Conservation (phyloP, 2,888 invertebrate species). For the Odontocerum albicorne region DNA sequence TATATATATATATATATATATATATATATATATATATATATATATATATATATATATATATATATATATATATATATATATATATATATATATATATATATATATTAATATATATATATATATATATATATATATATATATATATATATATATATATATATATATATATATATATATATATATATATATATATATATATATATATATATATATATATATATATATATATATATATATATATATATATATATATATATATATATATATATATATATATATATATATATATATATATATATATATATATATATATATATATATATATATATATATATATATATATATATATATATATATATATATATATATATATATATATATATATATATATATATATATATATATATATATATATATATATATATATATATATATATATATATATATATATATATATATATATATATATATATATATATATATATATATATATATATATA, state of each 20-base stretch:
- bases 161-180: neutral
- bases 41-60: neutral
- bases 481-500: neutral
- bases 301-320: neutral
- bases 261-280: neutral
- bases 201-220: neutral
- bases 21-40: neutral
- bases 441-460: neutral
- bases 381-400: neutral
- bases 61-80: neutral
- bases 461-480: neutral
- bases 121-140: neutral
- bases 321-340: neutral
- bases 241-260: neutral
- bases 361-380: neutral
- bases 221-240: neutral
- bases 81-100: neutral
- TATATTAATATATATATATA: neutral
- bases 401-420: neutral
- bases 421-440: neutral
- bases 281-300: neutral
- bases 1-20: neutral
- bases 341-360: neutral
- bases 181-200: neutral
- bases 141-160: neutral